phyloP scores from a whole-genome alignment of 2,797 vertebrate species.

The Megalops cyprinoides region DNA sequence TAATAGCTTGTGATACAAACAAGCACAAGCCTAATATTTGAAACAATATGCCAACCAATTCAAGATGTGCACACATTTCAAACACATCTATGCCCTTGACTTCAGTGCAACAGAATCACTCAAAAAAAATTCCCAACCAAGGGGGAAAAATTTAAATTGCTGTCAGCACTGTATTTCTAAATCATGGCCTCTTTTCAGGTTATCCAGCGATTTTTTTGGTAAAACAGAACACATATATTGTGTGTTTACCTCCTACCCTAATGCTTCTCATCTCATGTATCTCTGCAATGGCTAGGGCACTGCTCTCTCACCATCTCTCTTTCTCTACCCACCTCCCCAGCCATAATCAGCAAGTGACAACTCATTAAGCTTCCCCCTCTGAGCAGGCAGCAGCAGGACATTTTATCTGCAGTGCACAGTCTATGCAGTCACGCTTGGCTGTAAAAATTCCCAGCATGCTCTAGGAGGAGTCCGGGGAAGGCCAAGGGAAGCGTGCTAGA shows the following conservation, averaged over 20 bases:
- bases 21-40: not conserved
- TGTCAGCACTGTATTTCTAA: not conserved
- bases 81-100: not conserved
- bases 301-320: slow-evolving; percentile 34
- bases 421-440: slow-evolving; percentile 49
- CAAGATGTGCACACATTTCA: not conserved
- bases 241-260: not conserved
- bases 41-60: slow-evolving; percentile 14
- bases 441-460: slow-evolving; percentile 50
- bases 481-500: slow-evolving; percentile 17
- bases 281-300: not conserved
- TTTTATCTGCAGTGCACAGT: slow-evolving; percentile 53
- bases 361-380: slow-evolving; percentile 40
- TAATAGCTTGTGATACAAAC: slow-evolving; percentile 3
- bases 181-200: not conserved
- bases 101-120: not conserved
- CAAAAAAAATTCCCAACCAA: not conserved
- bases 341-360: slow-evolving; percentile 48
- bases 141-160: not conserved
- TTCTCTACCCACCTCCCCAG: slow-evolving; percentile 24
- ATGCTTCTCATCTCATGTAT: slow-evolving; percentile 8
- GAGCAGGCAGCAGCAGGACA: slow-evolving; percentile 39
- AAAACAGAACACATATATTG: slow-evolving; percentile 12
- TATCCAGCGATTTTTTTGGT: too few species aligned
- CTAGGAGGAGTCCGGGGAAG: slow-evolving; percentile 42